These are phyloP conservation scores for Sthenelais limicola DNA, from an alignment of 2,888 invertebrate genomes.

Conservation along the genomic window DNA sequence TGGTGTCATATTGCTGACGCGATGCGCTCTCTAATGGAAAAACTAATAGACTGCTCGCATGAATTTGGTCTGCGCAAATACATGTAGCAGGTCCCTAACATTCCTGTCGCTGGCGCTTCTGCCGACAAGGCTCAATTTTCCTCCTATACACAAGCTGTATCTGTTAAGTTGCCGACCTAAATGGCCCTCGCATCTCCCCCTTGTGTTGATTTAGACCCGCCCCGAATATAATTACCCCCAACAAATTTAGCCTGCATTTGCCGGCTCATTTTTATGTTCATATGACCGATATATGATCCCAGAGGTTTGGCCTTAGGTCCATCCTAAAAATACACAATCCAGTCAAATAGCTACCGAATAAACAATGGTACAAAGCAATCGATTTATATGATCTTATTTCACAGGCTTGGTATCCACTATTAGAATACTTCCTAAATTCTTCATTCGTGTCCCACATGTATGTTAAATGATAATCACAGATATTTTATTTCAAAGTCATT, in stretches of 20 bases:
- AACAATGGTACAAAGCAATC: too few species aligned
- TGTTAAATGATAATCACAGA: too few species aligned
- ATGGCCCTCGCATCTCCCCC: not conserved
- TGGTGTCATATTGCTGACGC: not conserved
- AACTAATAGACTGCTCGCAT: slow-evolving; percentile 23
- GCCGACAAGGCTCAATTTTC: not conserved
- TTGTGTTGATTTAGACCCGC: not conserved
- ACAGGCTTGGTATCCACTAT: too few species aligned
- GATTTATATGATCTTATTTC: too few species aligned
- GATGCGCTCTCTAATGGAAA: slow-evolving; percentile 18
- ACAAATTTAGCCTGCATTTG: not conserved
- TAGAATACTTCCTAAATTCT: too few species aligned
- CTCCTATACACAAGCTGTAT: not conserved
- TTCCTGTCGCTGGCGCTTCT: not conserved
- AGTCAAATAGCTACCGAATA: too few species aligned
- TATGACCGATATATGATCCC: too few species aligned
- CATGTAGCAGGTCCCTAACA: not conserved
- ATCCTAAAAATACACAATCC: too few species aligned
- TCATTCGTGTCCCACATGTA: too few species aligned
- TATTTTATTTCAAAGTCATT: too few species aligned
- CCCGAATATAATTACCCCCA: not conserved
- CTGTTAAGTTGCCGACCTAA: not conserved
- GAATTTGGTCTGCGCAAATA: slow-evolving; percentile 8
- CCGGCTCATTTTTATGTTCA: too few species aligned
- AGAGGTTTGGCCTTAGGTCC: too few species aligned